Percentiles rank a stretch among this genome's conserved stretches.
phyloP scores from a whole-genome alignment of 2,113 vertebrate species.

The Xenus cinereus region DNA sequence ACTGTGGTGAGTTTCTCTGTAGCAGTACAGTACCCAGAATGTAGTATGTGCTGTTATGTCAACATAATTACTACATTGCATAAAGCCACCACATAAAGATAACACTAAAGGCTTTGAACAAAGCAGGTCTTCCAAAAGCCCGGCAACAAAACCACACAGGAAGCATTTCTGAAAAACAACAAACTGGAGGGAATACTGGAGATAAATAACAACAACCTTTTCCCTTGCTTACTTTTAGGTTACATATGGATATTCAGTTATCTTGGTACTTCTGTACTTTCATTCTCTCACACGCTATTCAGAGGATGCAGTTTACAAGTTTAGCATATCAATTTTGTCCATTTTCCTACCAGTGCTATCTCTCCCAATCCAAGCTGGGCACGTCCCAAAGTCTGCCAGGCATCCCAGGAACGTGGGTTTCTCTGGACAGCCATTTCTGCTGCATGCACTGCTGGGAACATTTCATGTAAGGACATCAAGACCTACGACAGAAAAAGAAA shows the following conservation, averaged over 20 bases:
- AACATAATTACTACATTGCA: not conserved
- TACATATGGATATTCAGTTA: not conserved
- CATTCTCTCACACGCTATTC: not conserved
- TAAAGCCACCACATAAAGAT: not conserved
- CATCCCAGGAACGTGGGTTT: conserved; percentile 89
- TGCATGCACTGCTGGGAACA: conserved; percentile 92
- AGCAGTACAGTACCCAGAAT: not conserved
- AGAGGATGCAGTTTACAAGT: not conserved
- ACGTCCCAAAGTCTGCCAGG: conserved; percentile 93
- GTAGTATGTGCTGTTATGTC: not conserved
- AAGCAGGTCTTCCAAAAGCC: not conserved
- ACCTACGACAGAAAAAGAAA: conserved; percentile 74
- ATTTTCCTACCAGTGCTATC: conserved; percentile 84
- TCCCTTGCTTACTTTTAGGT: not conserved
- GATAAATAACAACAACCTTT: not conserved
- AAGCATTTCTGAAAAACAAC: not conserved
- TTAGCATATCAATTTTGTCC: not conserved
- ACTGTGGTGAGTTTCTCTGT: not conserved
- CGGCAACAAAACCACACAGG: not conserved
- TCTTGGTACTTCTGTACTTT: not conserved
- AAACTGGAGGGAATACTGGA: not conserved
- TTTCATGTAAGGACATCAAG: conserved; percentile 87
- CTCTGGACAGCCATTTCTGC: conserved; percentile 90
- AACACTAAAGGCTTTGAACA: not conserved
- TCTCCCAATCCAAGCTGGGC: conserved; percentile 94